phyloP scores from a whole-genome alignment of 2,113 vertebrate species.

The Fregata magnificens region DNA sequence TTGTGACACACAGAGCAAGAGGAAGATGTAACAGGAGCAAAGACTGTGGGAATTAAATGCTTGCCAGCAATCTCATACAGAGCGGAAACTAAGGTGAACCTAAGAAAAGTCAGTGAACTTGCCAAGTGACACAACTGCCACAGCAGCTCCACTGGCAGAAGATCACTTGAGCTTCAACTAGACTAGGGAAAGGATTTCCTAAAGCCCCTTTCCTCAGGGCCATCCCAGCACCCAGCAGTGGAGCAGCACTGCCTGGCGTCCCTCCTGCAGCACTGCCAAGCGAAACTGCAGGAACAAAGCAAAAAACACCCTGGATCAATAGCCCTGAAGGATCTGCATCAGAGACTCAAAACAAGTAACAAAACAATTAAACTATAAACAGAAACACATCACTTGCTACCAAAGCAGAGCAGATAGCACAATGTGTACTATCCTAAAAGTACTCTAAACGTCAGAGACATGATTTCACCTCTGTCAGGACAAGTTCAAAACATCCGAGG shows the following conservation, averaged over 20 bases:
- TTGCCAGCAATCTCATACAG: not conserved
- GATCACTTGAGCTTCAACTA: not conserved
- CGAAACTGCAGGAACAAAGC: not conserved
- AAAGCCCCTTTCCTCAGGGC: not conserved
- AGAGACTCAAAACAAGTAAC: not conserved
- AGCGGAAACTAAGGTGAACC: not conserved
- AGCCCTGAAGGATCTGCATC: not conserved
- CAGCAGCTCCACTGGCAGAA: not conserved
- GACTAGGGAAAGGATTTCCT: not conserved
- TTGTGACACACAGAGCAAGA: not conserved
- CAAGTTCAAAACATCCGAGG: not conserved
- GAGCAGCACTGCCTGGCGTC: fast-evolving
- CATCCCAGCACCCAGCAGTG: not conserved
- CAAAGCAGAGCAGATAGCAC: not conserved
- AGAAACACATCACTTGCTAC: not conserved
- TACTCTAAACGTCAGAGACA: not conserved
- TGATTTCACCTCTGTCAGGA: not conserved
- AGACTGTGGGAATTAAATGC: not conserved
- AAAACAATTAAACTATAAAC: not conserved
- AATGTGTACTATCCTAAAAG: not conserved
- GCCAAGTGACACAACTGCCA: not conserved
- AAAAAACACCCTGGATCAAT: not conserved
- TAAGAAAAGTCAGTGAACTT: not conserved
- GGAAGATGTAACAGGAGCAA: not conserved
- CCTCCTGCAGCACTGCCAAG: not conserved